Conservation (phyloP, 2,113 vertebrate genomes). For the Gavialis gangeticus region DNA sequence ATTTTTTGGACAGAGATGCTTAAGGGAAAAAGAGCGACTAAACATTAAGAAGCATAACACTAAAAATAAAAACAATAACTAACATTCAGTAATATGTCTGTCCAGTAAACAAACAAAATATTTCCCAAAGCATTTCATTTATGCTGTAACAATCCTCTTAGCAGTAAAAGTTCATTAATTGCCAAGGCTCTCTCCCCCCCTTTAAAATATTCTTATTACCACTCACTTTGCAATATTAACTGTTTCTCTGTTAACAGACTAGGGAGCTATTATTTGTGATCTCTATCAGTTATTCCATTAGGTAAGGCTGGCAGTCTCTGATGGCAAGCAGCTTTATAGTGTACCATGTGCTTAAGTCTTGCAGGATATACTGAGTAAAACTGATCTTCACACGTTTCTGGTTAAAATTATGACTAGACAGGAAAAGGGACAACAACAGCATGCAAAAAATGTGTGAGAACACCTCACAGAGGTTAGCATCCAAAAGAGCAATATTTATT, state of each 20-base stretch:
- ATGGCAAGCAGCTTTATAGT: conserved; percentile 40
- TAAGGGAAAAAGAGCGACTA: conserved; percentile 72
- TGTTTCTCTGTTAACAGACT: conserved; percentile 74
- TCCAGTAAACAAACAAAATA: conserved; percentile 29
- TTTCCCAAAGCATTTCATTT: conserved; percentile 66
- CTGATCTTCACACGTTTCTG: conserved; percentile 60
- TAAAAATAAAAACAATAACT: conserved; percentile 74
- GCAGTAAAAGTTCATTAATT: conserved; percentile 69
- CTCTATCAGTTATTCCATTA: conserved; percentile 78
- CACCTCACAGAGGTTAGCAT: conserved; percentile 28
- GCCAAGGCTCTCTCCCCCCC: conserved; percentile 28
- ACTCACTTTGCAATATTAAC: conserved; percentile 77
- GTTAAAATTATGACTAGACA: conserved; percentile 69
- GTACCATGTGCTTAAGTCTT: conserved; percentile 38
- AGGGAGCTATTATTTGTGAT: conserved; percentile 68
- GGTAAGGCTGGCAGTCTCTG: conserved; percentile 62
- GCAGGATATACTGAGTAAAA: conserved; percentile 32
- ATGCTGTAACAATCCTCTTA: conserved; percentile 24
- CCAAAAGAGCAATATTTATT: conserved; percentile 50
- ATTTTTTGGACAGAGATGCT: conserved; percentile 77
- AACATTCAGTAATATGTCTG: conserved; percentile 46
- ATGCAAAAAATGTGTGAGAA: background rate
- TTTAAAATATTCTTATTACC: conserved; percentile 74
- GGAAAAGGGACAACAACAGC: conserved; percentile 67
- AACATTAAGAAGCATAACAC: conserved; percentile 68